Evolutionary conservation across 2,797 vertebrate species (phyloP).

Genomic region (Danio albolineatus): DNA sequence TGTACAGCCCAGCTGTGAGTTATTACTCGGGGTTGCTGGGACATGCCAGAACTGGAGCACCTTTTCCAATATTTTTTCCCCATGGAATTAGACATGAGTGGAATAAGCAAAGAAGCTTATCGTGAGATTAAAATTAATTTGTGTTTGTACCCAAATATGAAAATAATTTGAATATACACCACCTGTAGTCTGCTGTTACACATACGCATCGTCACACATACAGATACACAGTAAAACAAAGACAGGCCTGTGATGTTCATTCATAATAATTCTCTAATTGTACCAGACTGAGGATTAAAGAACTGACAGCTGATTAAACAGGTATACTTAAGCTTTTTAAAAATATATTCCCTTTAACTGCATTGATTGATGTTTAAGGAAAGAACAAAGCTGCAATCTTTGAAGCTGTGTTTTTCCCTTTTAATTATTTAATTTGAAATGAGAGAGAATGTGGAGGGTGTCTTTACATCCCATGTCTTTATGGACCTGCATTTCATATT

Average conservation of each 20-base stretch:
- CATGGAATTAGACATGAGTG: constrained; percentile 30
- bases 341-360: background rate
- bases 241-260: background rate
- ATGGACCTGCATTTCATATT: background rate
- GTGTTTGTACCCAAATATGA: constrained; percentile 61
- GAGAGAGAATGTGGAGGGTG: background rate
- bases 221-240: background rate
- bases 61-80: constrained; percentile 43
- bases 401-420: constrained; percentile 7
- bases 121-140: constrained; percentile 60
- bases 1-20: constrained; percentile 62
- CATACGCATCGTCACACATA: background rate
- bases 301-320: background rate
- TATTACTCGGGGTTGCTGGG: constrained; percentile 60
- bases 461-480: background rate
- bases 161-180: constrained; percentile 60
- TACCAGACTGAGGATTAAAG: background rate
- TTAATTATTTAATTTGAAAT: constrained; percentile 30
- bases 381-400: constrained; percentile 14
- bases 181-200: constrained; percentile 50
- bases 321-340: background rate
- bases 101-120: constrained; percentile 67
- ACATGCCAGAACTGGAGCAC: constrained; percentile 57
- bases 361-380: constrained; percentile 23
- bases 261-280: background rate